These are phyloP conservation scores for Acrobasis suavella DNA, from an alignment of 2,888 invertebrate species.

Conservation along the genomic window DNA sequence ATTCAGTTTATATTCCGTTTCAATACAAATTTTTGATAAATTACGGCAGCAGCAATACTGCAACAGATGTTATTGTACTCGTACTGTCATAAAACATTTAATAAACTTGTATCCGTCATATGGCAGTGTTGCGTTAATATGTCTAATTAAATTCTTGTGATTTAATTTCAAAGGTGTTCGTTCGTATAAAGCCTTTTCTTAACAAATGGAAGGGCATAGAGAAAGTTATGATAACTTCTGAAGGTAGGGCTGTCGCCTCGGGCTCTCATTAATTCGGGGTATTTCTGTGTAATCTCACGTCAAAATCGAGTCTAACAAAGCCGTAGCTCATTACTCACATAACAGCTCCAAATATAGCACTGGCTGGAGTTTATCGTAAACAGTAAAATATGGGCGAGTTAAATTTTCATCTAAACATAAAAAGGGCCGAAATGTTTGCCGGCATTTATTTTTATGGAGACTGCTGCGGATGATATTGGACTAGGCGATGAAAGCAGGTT, in stretches of 20 bases:
- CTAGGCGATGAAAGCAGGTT: conserved; percentile 3
- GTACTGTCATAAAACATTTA: too few relatives aligned
- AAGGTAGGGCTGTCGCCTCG: conserved; percentile 23
- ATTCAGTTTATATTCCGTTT: not conserved
- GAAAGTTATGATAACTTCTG: conserved; percentile 21
- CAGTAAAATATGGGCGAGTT: conserved; percentile 30
- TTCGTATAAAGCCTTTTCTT: not conserved
- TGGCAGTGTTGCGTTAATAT: too few relatives aligned
- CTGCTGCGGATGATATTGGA: conserved; percentile 24
- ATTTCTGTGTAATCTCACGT: conserved; percentile 40
- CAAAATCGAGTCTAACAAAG: conserved; percentile 40
- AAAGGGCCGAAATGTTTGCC: conserved; percentile 22
- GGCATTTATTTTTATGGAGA: conserved; percentile 26
- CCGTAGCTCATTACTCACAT: conserved; percentile 37
- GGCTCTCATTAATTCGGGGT: conserved; percentile 34
- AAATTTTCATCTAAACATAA: conserved; percentile 29
- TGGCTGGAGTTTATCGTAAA: conserved; percentile 27
- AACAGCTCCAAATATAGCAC: conserved; percentile 31
- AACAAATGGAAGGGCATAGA: conserved; percentile 14
- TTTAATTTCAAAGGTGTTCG: conserved; percentile 5
- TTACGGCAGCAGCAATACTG: not conserved
- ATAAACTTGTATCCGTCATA: too few relatives aligned
- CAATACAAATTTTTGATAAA: not conserved
- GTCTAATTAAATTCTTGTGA: too few relatives aligned
- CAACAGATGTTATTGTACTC: not conserved